Evolutionary conservation across 2,113 vertebrate genomes (phyloP), one percentile per base, ranked within the genome.

Genomic region (Sorex fumeus): DNA sequence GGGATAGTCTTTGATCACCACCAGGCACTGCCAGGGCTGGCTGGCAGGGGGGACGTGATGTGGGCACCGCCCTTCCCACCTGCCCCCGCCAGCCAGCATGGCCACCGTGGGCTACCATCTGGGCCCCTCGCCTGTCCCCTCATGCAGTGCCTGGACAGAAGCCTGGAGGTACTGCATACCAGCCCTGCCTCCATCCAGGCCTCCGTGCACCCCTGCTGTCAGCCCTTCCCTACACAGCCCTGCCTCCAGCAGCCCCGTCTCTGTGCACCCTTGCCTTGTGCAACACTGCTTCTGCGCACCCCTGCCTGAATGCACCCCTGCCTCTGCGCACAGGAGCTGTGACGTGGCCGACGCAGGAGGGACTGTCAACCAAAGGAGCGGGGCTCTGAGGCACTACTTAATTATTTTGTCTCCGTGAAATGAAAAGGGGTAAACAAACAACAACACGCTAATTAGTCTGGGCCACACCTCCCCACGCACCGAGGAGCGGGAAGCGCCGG

Each of bases 401-500:
- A 96, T 97, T 96, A 96, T 93, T 95, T 92, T 96, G 96, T 96
- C 94, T 95, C 84, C 18, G 91, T 67, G 91, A 93, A 96, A 87
- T 93, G 91, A 92, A 96, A 87, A 92, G 81, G 93, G 82, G 82
- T 94, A 96, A 97, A 96, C 92, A 96, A 96, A 95, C 87, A 96
- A 91, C 88, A 95, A 43, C 85, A 87, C 86, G 78, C 67, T 96
- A 94, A 97, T 96, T 96, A 96, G 84, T 91, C 95, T 93, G 91
- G 94, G 95, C 92, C 93, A 62, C n/a, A 60, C 81, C 94, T 94
- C 71, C 34, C 66, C 53, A 43, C 11, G 47, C 93, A 94, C 71
- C 89, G 70, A 60, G 95, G 47, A 66, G 6, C 16, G 60, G 2
- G 34, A 60, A 74, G 83, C 89, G 91, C 57, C 57, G 57, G 21